Base-by-base conservation (phyloP, 2,113 vertebrate species). In the Zosterops japonicus region DNA sequence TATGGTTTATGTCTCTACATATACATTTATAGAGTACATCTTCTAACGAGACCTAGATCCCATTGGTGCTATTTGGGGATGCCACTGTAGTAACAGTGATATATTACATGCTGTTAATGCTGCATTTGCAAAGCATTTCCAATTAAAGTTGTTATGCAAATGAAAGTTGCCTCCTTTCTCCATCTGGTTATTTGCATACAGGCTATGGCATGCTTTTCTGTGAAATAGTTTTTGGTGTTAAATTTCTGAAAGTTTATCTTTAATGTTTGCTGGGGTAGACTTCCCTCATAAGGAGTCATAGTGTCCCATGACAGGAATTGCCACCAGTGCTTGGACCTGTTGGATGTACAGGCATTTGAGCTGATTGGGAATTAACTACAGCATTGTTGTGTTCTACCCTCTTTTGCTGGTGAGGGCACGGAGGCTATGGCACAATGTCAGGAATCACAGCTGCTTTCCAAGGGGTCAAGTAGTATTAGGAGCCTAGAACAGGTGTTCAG, bases 111-210 rank as follows among this genome's bases (percentile, higher is more conserved):
- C 71, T 56, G 35, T 55, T 91, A 91, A 76, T 76, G 74, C 82
- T 89, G 63, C 76, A 61, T 94, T 96, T 93, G 88, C 90, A 80
- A 86, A 94, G 82, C 88, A 65, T 90, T 91, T 94, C 84, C 68
- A 87, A 53, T 93, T 91, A 76, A 90, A 83, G 68, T 86, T 2
- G 1, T 95, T 92, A 63, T 47, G 64, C 71, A 94, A 93, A 83
- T 95, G 17, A 9, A 83, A 89, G 79, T 92, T 96, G 60, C 47
- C 49, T 92, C 9, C 44, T 86, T 91, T 85, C 47, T 59, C 83
- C 76, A 77, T 92, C 85, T 96, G 95, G 61, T 42, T 82, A 63
- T 90, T 93, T 92, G 71, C 80, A 61, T 77, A 76, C 55, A 83
- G 75, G 71, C 82, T 76, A 2, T 19, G 12, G 27, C 33, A 10